Evolutionary conservation across 35 echinoderm and acorn worm species (phyloP), one percentile per base, ranked within the genome.

Genomic region (Ophioderma brevispina): DNA sequence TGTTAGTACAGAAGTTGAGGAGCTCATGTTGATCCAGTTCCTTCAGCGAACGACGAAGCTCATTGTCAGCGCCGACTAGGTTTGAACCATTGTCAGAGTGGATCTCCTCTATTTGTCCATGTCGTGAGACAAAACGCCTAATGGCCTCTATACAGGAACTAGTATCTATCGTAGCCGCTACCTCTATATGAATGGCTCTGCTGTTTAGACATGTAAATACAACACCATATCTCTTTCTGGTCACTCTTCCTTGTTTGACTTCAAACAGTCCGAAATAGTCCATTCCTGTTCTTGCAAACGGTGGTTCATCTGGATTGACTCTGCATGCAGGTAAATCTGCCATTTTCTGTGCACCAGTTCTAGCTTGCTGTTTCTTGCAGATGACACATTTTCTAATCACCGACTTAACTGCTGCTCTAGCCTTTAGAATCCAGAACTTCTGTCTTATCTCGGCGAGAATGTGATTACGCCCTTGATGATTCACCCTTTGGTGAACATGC

Each of bases 181-280:
- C 82, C 59, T 91, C 93, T 33, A 94, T 91, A 38, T 95, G 85
- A 25, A 92, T 52, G 1, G 94, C 94, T 31, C 90, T 40, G 33
- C 84, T 76, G 14, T 33, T 36, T 33, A 95, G 31, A 38, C 94
- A 95, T 77, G 94, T 95, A 42, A 90, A 90, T 37, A 84, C 23
- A 34, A 76, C 55, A 34, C 94, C 94, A 89, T 95, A 95, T 40
- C 94, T 36, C 40, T 92, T 95, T 2, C 81, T 52, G 5, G 32
- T 0, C 39, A 31, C 37, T 3, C 94, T 84, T 40, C 89, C 94
- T 77, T 76, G 35, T 36, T 94, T 89, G 1, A 94, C 87, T 31
- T 78, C 76, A 32, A 89, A 80, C 14, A 87, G 92, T 5, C 92
- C 92, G 85, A 94, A 94, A 78, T 64, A 94, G 76, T 92, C 94